A percentile compares a stretch with the other conserved stretches of the same genome.
Evolutionary conservation across 2,797 vertebrate species (phyloP).

Genomic region (Australoheros facetus): DNA sequence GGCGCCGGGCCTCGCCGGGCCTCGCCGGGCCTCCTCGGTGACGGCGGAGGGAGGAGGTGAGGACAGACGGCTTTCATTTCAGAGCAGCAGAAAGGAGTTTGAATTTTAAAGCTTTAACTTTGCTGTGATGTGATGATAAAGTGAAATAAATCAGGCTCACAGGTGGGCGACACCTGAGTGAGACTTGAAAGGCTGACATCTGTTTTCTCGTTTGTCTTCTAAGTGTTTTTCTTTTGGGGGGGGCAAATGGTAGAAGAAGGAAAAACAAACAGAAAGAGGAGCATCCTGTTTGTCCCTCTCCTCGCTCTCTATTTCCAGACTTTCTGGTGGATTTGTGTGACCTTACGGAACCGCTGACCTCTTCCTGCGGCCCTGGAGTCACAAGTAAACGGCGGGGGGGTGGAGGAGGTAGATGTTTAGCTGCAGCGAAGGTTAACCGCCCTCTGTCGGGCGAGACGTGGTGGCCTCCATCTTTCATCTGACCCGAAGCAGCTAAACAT

Average conservation of each 20-base stretch:
- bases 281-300: not conserved
- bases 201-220: conserved; percentile 39
- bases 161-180: not conserved
- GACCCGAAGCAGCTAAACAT: conserved; percentile 79
- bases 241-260: not conserved
- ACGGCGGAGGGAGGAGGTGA: not conserved
- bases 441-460: conserved; percentile 76
- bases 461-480: conserved; percentile 84
- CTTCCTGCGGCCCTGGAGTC: conserved; percentile 41
- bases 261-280: conserved; percentile 3
- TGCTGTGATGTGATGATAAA: not conserved
- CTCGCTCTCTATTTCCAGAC: conserved; percentile 42
- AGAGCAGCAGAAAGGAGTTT: not conserved
- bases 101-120: not conserved
- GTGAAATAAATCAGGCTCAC: not conserved
- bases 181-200: conserved; percentile 43
- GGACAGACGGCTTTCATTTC: not conserved
- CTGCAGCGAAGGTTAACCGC: conserved; percentile 64
- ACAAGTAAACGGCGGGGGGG: conserved; percentile 4
- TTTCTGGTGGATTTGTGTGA: conserved; percentile 44
- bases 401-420: conserved; percentile 20
- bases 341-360: conserved; percentile 13
- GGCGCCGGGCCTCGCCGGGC: not conserved
- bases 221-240: not conserved
- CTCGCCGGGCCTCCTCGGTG: not conserved